Evolutionary conservation across 2,113 vertebrate species (phyloP), one percentile per base, ranked within the genome.

Genomic region (Neotoma lepida): DNA sequence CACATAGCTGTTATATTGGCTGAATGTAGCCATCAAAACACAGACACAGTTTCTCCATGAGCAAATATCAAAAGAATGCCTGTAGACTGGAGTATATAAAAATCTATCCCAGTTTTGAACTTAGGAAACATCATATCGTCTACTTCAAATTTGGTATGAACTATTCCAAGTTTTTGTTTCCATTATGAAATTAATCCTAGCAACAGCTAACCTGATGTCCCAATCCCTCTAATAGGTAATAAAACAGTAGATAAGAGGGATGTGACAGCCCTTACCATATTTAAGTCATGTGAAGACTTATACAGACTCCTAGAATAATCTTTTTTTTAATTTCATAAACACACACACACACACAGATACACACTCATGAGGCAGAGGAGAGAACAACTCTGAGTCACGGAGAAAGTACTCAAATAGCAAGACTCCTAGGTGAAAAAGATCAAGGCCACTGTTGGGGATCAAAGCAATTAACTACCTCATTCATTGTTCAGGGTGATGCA

Each of bases 391-490:
- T 96, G 56, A 96, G 88, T 96, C 90, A 96, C 94, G 96, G 90
- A 96, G 28, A 97, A 76, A 46, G 86, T 54, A 74, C 92, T 97
- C 58, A 84, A 76, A 86, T 63, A 86, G 94, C 58, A 93, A 84
- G 61, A 95, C 28, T 97, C 89, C 66, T n/a, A 95, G 17, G 41
- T 74, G 92, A 95, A 93, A 97, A 97, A 97, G 94, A 95, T 92
- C 86, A 97, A 97, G 93, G 92, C 87, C 58, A 93, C 41, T 95
- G 51, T 35, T 87, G 95, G 58, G 64, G 84, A 98, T 95, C 87
- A 95, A 92, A 95, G 84, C 56, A 90, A 98, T 97, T 96, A 96
- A 89, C 63, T 54, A 20, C 44, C 89, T 95, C 94, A 95, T 66
- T 86, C 96, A 70, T 44, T 87, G 89, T 90, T 58, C 90, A 95